Conservation (phyloP, 2,113 vertebrate genomes). For the Salminus brasiliensis region DNA sequence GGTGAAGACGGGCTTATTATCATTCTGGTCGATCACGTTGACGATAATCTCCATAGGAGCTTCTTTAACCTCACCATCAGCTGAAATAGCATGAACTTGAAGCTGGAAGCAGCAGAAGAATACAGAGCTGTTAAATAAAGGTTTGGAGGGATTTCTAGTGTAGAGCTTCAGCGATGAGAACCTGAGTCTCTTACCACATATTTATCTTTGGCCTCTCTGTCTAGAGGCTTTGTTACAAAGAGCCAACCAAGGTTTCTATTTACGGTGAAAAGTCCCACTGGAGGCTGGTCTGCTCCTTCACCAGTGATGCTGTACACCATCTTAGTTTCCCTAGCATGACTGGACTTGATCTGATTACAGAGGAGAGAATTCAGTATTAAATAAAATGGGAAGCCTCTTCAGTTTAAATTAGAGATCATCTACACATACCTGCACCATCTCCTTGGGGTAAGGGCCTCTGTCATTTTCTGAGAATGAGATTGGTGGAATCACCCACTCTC, state of each 20-base stretch:
- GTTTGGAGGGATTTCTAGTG: not conserved
- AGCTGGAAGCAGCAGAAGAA: conserved; percentile 64
- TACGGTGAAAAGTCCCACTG: conserved; percentile 63
- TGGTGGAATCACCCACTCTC: conserved; percentile 72
- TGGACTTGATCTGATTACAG: conserved; percentile 66
- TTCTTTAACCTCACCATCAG: conserved; percentile 35
- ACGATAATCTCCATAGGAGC: conserved; percentile 63
- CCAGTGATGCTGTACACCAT: conserved; percentile 70
- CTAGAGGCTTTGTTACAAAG: conserved; percentile 63
- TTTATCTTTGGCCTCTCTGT: conserved; percentile 60
- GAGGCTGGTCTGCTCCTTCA: conserved; percentile 64
- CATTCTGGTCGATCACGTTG: conserved; percentile 70
- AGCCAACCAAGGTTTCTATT: conserved; percentile 46
- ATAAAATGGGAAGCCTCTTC: too few species aligned
- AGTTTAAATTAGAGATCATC: not conserved
- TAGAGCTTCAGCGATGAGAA: not conserved
- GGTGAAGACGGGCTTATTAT: conserved; percentile 70
- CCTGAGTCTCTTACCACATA: conserved; percentile 42
- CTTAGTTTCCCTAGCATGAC: not conserved
- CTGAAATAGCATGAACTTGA: conserved; percentile 43
- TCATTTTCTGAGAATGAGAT: conserved; percentile 54
- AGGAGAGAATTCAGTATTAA: not conserved
- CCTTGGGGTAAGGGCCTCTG: conserved; percentile 58
- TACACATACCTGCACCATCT: conserved; percentile 57
- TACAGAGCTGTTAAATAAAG: not conserved